Evolutionary conservation across 2,888 invertebrate genomes (phyloP).

Genomic region (Syrista parreyssii): DNA sequence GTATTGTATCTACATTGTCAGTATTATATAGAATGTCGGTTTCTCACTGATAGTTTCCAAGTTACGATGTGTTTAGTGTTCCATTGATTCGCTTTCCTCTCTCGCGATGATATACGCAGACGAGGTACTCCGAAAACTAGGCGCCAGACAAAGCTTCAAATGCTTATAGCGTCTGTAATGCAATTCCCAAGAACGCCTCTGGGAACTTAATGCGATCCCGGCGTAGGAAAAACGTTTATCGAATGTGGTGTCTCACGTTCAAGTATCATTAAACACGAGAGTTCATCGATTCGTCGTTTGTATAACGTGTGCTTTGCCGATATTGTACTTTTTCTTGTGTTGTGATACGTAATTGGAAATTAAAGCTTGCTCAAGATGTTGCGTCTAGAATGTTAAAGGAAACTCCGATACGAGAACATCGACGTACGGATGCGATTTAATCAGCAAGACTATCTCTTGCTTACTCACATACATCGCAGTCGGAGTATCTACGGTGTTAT

Average conservation of each 20-base stretch:
- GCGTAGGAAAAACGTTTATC: background rate
- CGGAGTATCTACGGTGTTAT: conserved; percentile 26
- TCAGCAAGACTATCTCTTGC: conserved; percentile 11
- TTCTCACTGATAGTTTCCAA: background rate
- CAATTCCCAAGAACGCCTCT: background rate
- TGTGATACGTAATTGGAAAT: background rate
- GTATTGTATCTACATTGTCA: background rate
- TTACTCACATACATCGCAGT: conserved; percentile 6
- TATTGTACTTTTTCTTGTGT: background rate
- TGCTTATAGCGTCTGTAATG: background rate
- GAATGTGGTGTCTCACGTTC: background rate
- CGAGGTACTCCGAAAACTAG: background rate
- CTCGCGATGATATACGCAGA: background rate
- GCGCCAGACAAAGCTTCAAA: background rate
- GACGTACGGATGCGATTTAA: conserved; percentile 16
- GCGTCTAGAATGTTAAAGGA: background rate
- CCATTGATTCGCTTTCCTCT: background rate
- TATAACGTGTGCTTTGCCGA: background rate
- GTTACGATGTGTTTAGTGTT: background rate
- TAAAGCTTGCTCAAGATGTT: background rate
- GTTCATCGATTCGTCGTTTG: background rate
- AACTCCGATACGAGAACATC: background rate
- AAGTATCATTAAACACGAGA: background rate
- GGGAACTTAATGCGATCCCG: background rate
- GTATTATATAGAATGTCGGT: background rate